Base-by-base conservation (phyloP, 37 sponge, comb jelly and placozoan species). In the Dysidea cf. avara region DNA sequence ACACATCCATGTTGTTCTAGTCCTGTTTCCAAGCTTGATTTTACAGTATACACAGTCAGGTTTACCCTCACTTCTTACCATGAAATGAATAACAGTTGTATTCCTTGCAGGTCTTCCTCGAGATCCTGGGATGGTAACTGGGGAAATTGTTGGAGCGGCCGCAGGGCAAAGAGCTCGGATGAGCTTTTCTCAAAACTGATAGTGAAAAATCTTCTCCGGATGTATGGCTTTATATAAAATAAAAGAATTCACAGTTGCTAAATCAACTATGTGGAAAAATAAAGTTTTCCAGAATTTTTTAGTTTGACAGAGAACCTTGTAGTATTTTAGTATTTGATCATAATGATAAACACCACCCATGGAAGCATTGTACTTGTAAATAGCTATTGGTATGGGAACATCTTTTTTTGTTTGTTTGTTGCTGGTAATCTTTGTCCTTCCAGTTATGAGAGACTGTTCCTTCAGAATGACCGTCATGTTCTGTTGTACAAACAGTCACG, bases 291-390 rank as follows among this genome's bases (percentile, higher is more conserved):
- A 83, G 63, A 75, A 83, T 6, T 53, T 35, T 4, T 13, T 37
- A 2, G 83, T 75, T n/a, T 68, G 17, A 11, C 64, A 39, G 31
- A 75, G 63, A 18, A 66, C 70, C 47, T 63, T 74, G 69, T 73
- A 51, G 58, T 72, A 74, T 0, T 28, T 11, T 12, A 81, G 13
- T 21, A 61, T 38, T 22, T 83, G 75, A 32, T 83, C 83, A n/a
- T 30, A 47, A 5, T 50, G 43, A 51, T 83, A 76, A 2, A 83
- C 83, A 3, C 83, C 83, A 35, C 75, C 75, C 83, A 83, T 68
- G 53, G 18, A 74, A 7, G 26, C 34, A 38, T 83, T 83, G 64
- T 83, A 81, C 34, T 72, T n/a, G 7, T 64, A 28, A 58, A 83
- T 47, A 16, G 61, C 51, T 9, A 61, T 57, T 11, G 83, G 76